Evolutionary conservation across 2,797 vertebrate genomes (phyloP).

Genomic region (Staurois parvus): DNA sequence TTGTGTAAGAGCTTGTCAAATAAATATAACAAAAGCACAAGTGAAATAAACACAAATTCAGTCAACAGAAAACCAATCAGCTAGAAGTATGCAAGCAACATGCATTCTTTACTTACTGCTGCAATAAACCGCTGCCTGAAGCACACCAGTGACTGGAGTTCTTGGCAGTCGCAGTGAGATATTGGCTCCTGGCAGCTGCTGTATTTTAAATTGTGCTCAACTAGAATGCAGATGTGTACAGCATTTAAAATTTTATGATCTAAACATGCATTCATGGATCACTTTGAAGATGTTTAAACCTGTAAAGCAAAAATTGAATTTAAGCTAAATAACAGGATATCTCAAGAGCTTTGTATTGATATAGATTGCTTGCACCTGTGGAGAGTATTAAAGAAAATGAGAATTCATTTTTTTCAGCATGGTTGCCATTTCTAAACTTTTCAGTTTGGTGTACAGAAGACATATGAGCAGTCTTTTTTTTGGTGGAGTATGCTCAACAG

Average conservation of each 20-base stretch:
- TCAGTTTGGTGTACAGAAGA: conserved; percentile 10
- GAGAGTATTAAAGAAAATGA: conserved; percentile 10
- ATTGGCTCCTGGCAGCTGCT: conserved; percentile 63
- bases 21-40: conserved; percentile 65
- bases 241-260: conserved; percentile 64
- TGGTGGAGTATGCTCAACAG: too few species aligned
- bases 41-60: conserved; percentile 61
- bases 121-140: conserved; percentile 52
- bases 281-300: conserved; percentile 62
- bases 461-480: not conserved
- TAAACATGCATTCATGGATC: conserved; percentile 65
- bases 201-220: conserved; percentile 62
- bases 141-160: conserved; percentile 44
- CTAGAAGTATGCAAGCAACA: conserved; percentile 43
- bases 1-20: conserved; percentile 63
- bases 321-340: conserved; percentile 60
- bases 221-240: conserved; percentile 67
- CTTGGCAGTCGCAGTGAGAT: conserved; percentile 64
- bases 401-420: not conserved
- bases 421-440: conserved; percentile 20
- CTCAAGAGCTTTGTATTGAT: conserved; percentile 35
- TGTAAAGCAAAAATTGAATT: conserved; percentile 59
- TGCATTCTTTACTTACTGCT: conserved; percentile 57
- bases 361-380: conserved; percentile 36
- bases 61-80: conserved; percentile 58